Evolutionary conservation across 2,113 vertebrate species (phyloP), one percentile per base, ranked within the genome.

Genomic region (Pungitius pungitius): DNA sequence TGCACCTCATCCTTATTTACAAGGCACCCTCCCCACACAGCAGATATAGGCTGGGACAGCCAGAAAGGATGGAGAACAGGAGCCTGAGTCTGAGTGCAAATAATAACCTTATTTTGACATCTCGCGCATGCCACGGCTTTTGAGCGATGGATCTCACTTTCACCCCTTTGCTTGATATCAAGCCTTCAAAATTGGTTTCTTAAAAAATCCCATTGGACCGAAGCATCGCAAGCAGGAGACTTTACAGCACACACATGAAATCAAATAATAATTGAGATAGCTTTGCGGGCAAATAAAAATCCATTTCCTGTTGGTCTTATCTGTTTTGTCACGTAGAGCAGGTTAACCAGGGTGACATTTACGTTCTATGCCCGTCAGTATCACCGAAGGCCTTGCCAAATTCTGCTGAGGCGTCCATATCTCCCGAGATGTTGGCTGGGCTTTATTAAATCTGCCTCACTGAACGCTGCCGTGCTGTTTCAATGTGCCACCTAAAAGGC

Each of bases 241-340:
- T 57, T 60, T 66, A 52, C 43, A 35, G 56, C 27, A 65, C 57
- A 73, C 57, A 43, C 45, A 72, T 77, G 73, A 85, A 87, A 90
- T 91, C 82, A 81, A 83, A 83, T 37, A 2, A 55, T 87, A 83
- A 90, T 87, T 90, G 83, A 90, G 86, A 92, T 85, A 88, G 68
- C 78, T 84, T 67, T 63, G 69, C 60, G 70, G 68, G 65, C 35
- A 13, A 57, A 82, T 81, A 69, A 81, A 91, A 92, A 85, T 75
- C 77, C 73, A 92, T 90, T 91, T 93, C 88, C 91, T 90, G 77
- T 89, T 88, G 75, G 67, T 69, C 66, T 75, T 89, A 85, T 91
- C 89, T 80, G 81, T 72, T 80, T 71, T 73, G 85, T 90, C 84
- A 78, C 84, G 87, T 80, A 82, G 58, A 81, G 75, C 71, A 78